These are phyloP conservation scores for Scytalopus superciliaris DNA, from an alignment of 2,113 vertebrate species.

Conservation along the genomic window DNA sequence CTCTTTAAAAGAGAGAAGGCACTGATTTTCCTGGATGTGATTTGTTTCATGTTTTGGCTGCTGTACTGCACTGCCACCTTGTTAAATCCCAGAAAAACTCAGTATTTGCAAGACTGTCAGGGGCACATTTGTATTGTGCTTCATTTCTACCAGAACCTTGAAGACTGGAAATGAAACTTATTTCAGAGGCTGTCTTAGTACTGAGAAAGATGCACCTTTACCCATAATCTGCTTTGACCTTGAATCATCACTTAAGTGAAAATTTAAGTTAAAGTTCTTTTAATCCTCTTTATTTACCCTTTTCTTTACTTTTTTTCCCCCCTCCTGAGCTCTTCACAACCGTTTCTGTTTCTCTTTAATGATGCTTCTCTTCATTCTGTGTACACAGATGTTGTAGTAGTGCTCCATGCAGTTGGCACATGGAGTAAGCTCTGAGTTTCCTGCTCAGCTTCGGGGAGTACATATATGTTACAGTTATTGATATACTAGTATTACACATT, in stretches of 20 bases:
- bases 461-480: background rate
- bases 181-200: background rate
- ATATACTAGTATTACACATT: too few species aligned
- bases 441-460: background rate
- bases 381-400: rapidly evolving
- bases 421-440: background rate
- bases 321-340: background rate
- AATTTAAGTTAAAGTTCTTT: background rate
- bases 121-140: background rate
- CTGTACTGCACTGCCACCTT: background rate
- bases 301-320: background rate
- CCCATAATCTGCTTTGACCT: background rate
- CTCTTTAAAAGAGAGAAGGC: background rate
- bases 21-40: background rate
- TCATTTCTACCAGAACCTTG: background rate
- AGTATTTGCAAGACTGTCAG: background rate
- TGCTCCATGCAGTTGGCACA: background rate
- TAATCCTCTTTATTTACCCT: background rate
- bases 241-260: background rate
- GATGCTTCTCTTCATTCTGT: background rate
- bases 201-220: background rate
- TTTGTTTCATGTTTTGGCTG: background rate
- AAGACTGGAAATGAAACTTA: background rate
- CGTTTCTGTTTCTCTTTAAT: background rate
- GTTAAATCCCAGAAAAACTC: background rate